Base-by-base conservation (phyloP, 2,888 invertebrate species). In the Noctua janthina region DNA sequence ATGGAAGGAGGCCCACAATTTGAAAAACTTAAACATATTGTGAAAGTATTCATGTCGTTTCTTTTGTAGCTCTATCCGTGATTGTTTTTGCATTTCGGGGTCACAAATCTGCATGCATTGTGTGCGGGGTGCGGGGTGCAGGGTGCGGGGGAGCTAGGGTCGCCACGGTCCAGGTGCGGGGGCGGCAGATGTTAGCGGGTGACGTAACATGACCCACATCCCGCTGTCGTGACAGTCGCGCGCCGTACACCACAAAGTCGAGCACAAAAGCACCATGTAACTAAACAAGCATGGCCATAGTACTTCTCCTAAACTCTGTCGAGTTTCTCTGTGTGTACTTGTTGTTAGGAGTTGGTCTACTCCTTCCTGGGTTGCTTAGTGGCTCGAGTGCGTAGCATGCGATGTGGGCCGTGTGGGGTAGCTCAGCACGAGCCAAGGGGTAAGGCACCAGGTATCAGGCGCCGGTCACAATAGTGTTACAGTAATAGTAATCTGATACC, bases 51-150 rank as follows among this genome's bases (percentile, higher is more conserved):
- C 11, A 29, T 15, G 72, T 51, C 43, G 51, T 51, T 72, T 80
- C 56, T 69, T 56, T 56, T 67, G 46, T 68, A 49, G 74, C 15
- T 78, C 62, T 43, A 78, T 85, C 76, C 23, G 43, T 67, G 83
- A 66, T 49, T 13, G 20, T 46, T 43, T 59, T 81, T 11, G 67
- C 73, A 67, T 43, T 85, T 83, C n/a, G 71, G 68, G 46, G 89
- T 66, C 90, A 92, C 95, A 95, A 95, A 96, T 96, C 95, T 96
- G 95, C 95, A 95, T 95, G 94, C 89, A 87, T 86, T 75, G 87
- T 83, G 90, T 88, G 77, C 67, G 76, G 39, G 59, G 7, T 74
- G 68, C 43, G 74, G 74, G 79, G 77, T 76, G 82, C 76, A 81
- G 64, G 43, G 75, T 68, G 82, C 77, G 79, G 77, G 62, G 70